These are phyloP conservation scores for Pelusios castaneus DNA, from an alignment of 2,113 vertebrate species.

Conservation along the genomic window DNA sequence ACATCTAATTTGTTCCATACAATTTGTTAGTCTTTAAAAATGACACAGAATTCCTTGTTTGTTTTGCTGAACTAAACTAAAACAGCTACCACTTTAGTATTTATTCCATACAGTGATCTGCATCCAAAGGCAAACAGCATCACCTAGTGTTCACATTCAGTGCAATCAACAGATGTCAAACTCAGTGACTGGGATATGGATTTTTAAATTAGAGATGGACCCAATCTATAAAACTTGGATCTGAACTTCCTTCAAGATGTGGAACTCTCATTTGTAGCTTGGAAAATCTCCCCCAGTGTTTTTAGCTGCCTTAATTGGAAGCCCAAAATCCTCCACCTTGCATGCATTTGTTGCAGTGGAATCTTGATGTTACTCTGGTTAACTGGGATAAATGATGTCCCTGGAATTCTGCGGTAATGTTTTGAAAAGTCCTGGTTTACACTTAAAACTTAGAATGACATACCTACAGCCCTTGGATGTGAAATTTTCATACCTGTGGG, in stretches of 20 bases:
- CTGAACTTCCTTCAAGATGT: no score
- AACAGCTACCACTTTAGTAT: no score
- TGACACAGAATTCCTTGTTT: no score
- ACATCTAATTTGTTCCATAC: rapidly evolving
- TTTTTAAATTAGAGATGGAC: not conserved
- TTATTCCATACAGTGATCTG: rapidly evolving
- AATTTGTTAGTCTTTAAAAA: no score
- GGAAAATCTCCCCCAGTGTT: not conserved
- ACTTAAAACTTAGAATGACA: not conserved
- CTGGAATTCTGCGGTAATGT: not conserved
- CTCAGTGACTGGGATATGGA: not conserved
- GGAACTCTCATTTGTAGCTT: not conserved
- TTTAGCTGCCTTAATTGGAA: not conserved
- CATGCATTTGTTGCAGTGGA: not conserved
- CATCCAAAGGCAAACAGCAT: not conserved
- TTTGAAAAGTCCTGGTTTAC: not conserved
- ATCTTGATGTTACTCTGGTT: not conserved
- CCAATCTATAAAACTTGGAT: not conserved
- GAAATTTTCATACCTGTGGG: not conserved
- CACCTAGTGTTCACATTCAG: not conserved
- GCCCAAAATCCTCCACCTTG: not conserved
- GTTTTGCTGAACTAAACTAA: no score
- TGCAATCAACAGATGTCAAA: not conserved
- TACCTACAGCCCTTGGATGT: not conserved
- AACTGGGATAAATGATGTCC: not conserved